Percentiles rank a stretch among this genome's conserved stretches.
Conservation (phyloP, 1,140 invertebrate genomes). For the Ooceraea biroi region DNA sequence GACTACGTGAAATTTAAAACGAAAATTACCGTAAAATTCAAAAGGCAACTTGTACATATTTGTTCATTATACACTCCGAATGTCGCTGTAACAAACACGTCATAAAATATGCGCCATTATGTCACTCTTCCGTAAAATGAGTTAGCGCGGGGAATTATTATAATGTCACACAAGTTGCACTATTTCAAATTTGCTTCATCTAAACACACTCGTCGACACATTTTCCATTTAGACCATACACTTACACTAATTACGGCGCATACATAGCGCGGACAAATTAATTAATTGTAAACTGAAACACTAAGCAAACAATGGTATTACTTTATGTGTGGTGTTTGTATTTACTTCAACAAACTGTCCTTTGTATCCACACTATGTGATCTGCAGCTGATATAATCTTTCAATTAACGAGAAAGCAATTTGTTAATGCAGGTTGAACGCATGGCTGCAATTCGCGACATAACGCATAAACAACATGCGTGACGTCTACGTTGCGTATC, state of each 20-base stretch:
- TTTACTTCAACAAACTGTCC: conserved; percentile 53
- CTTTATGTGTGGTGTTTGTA: conserved; percentile 35
- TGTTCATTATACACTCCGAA: too few species aligned
- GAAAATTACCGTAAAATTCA: too few species aligned
- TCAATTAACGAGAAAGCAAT: conserved; percentile 60
- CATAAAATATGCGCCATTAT: too few species aligned
- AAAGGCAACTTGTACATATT: too few species aligned
- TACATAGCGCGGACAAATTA: conserved; percentile 37
- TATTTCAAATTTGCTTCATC: conserved; percentile 42
- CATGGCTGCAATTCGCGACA: neutral
- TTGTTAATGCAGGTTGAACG: conserved; percentile 39
- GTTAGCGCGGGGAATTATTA: conserved; percentile 1
- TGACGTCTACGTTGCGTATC: neutral
- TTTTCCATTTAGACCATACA: conserved; percentile 40
- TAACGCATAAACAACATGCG: conserved; percentile 35
- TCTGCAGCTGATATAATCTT: conserved; percentile 47
- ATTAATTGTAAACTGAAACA: conserved; percentile 58
- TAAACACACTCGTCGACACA: conserved; percentile 9
- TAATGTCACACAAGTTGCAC: neutral
- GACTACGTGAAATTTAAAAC: too few species aligned
- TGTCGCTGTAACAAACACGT: too few species aligned
- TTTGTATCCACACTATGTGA: conserved; percentile 39
- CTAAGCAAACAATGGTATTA: conserved; percentile 51
- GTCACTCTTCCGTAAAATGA: neutral
- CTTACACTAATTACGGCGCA: conserved; percentile 45